Evolutionary conservation across 2,113 vertebrate genomes (phyloP).

Genomic region (Nymphicus hollandicus): DNA sequence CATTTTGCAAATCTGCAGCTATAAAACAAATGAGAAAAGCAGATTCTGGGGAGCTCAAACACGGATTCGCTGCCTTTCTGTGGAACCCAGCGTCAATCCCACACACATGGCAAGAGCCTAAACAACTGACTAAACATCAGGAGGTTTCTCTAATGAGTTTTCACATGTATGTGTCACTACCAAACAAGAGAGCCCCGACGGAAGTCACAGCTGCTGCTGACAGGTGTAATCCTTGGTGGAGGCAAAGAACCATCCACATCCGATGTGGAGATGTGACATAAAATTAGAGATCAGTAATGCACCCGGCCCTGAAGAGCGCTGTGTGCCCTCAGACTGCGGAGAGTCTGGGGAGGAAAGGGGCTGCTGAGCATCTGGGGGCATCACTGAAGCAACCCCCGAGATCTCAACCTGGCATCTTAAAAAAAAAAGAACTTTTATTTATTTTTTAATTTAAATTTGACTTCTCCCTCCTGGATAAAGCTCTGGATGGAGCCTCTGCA

Average conservation of each 20-base stretch:
- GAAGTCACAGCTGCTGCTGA: slow-evolving; percentile 55
- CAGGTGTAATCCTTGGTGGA: slow-evolving; percentile 6
- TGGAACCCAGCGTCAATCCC: not conserved
- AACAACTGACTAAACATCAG: slow-evolving; percentile 58
- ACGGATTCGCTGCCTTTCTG: not conserved
- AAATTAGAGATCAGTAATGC: not conserved
- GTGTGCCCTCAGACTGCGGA: not conserved
- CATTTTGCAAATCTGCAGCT: slow-evolving; percentile 16
- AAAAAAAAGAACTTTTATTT: not conserved
- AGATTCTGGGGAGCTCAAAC: slow-evolving; percentile 7
- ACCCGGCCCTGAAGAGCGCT: not conserved
- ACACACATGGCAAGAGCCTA: slow-evolving; percentile 16
- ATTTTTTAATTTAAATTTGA: not conserved
- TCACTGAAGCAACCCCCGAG: not conserved
- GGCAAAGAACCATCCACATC: not conserved
- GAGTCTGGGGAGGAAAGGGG: not conserved
- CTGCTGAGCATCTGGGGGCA: not conserved
- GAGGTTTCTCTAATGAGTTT: slow-evolving; percentile 17
- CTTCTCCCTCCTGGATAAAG: not conserved
- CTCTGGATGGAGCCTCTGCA: not conserved
- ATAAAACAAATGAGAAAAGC: slow-evolving; percentile 50
- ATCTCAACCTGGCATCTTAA: not conserved
- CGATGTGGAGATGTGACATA: not conserved
- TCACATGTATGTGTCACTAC: slow-evolving; percentile 12
- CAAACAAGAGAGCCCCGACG: not conserved